Percentiles rank a stretch among this genome's conserved stretches.
These are phyloP conservation scores for Timema cristinae DNA, from an alignment of 2,888 invertebrate genomes.

Conservation along the genomic window DNA sequence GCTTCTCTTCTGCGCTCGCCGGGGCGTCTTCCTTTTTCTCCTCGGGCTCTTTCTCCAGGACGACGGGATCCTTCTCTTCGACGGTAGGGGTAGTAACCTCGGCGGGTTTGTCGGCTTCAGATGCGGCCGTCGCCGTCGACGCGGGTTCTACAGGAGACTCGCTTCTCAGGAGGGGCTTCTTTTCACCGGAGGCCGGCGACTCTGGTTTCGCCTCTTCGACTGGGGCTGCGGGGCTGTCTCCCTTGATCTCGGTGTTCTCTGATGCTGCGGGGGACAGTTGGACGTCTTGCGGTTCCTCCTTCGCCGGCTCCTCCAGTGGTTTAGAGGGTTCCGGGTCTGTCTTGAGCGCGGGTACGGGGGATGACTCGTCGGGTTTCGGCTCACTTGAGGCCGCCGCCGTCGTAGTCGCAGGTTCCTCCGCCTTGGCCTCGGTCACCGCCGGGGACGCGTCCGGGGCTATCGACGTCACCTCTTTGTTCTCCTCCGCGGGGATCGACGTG, in stretches of 20 bases:
- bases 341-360: conserved; percentile 26
- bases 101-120: background rate
- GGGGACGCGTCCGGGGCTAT: conserved; percentile 12
- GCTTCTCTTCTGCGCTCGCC: conserved; percentile 10
- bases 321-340: conserved; percentile 14
- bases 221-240: background rate
- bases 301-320: conserved; percentile 22
- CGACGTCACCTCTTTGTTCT: conserved; percentile 16
- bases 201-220: background rate
- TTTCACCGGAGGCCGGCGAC: background rate
- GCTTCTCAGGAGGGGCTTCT: conserved; percentile 10
- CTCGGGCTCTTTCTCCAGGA: conserved; percentile 14
- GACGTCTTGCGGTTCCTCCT: conserved; percentile 21
- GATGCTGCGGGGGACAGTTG: conserved; percentile 14
- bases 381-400: background rate
- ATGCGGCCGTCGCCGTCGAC: no score
- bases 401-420: conserved; percentile 20
- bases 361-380: conserved; percentile 3
- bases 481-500: conserved; percentile 26
- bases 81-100: background rate
- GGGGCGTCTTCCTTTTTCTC: background rate
- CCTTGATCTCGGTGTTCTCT: background rate
- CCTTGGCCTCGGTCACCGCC: conserved; percentile 25
- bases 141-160: background rate
- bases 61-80: background rate